Evolutionary conservation across 2,113 vertebrate genomes (phyloP).

Genomic region (Epinephelus moara): DNA sequence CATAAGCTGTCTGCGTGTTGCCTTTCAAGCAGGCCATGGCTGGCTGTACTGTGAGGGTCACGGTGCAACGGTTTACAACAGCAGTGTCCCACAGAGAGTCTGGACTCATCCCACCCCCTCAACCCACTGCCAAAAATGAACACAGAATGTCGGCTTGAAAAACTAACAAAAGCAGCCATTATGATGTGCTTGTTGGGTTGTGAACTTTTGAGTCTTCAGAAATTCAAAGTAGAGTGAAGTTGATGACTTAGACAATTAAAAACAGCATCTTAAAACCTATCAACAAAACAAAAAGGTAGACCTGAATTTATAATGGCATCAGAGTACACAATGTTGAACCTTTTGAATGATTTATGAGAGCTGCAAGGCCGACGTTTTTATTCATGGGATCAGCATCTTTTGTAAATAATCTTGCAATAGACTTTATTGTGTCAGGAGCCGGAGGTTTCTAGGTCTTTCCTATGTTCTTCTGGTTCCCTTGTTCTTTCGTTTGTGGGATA

Average conservation of each 20-base stretch:
- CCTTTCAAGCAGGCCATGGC: slow-evolving; percentile 63
- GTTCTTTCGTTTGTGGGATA: no score
- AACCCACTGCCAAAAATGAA: slow-evolving; percentile 22
- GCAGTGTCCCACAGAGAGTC: slow-evolving; percentile 51
- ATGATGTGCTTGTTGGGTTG: neutral
- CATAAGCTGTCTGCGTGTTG: slow-evolving; percentile 61
- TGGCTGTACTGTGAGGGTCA: slow-evolving; percentile 60
- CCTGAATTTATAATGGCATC: no score
- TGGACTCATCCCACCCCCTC: slow-evolving; percentile 19
- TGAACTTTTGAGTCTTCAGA: neutral
- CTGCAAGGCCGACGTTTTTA: no score
- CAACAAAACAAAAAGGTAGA: no score
- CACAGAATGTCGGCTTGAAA: slow-evolving; percentile 28
- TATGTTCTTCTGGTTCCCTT: no score
- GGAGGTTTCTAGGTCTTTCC: no score
- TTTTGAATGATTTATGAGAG: no score
- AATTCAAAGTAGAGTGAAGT: neutral
- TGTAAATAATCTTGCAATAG: no score
- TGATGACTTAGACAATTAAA: neutral
- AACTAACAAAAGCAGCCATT: slow-evolving; percentile 26
- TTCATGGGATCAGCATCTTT: no score
- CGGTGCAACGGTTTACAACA: slow-evolving; percentile 63
- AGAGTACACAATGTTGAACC: no score
- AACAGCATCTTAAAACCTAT: neutral
- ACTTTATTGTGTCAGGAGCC: no score